These are phyloP conservation scores for Vulpes vulpes DNA, from an alignment of 2,113 vertebrate species.

Conservation along the genomic window DNA sequence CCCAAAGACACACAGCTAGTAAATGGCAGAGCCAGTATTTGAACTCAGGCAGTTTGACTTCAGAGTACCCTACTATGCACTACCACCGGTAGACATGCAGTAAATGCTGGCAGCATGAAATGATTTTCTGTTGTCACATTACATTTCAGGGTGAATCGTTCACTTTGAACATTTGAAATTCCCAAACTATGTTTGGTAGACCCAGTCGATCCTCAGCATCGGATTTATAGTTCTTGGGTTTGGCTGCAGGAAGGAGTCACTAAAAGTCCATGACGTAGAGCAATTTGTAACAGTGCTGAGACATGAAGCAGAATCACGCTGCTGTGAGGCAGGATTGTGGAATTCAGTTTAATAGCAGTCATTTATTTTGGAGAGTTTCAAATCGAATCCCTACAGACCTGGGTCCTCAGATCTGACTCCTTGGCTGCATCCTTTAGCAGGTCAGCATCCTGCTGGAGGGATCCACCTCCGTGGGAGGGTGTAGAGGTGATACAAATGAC, in stretches of 20 bases:
- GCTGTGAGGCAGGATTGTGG: neutral
- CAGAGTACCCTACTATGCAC: neutral
- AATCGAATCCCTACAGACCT: neutral
- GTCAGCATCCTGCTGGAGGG: neutral
- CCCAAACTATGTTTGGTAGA: neutral
- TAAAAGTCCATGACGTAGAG: neutral
- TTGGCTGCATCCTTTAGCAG: neutral
- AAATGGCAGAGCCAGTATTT: neutral
- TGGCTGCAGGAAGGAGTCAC: neutral
- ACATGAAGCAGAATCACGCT: neutral
- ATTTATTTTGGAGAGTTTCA: neutral
- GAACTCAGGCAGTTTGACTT: neutral
- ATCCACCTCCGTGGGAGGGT: fast-evolving
- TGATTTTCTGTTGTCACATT: neutral
- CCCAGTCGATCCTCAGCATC: neutral
- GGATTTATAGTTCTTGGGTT: neutral
- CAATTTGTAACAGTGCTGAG: neutral
- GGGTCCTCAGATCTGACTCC: neutral
- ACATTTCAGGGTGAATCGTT: neutral
- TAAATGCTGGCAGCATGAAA: neutral
- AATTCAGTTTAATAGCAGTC: neutral
- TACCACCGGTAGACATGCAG: neutral
- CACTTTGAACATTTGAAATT: neutral
- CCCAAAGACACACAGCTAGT: neutral
- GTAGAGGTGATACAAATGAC: neutral